Base-by-base conservation (phyloP, 2,888 invertebrate species). In the Diarsia brunnea region DNA sequence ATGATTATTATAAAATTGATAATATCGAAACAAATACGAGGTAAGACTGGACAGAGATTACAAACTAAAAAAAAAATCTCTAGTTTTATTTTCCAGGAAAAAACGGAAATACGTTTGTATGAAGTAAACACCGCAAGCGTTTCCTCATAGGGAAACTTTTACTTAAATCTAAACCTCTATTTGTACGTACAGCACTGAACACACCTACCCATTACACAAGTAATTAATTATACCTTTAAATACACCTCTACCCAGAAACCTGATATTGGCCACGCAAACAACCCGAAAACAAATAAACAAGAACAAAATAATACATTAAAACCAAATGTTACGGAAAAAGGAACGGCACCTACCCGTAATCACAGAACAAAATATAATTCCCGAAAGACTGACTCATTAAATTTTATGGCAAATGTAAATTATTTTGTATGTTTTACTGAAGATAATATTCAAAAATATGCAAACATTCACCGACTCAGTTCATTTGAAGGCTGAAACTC, bases 401-500 rank as follows among this genome's bases (percentile, higher is more conserved):
- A 84, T 79, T 84, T 81, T 79, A 84, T 73, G 47, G 45, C 53
- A 79, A 88, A 85, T 80, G 79, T 77, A 79, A 86, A 85, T 87
- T 79, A 88, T 82, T 80, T 82, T 80, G 80, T 82, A 75, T 84
- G 83, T 79, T 88, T 78, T 77, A 73, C 85, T 79, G 85, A 79
- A 86, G 86, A 87, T 89, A 89, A 90, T 90, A 90, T 88, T 79
- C 81, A 80, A 85, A 53, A 88, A 85, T 89, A 90, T 90, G 89
- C 90, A 88, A 91, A 92, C 90, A 90, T 89, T 88, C 78, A 43
- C 85, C 82, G 84, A 81, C 84, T 89, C 86, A 87, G 91, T 92
- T 92, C 91, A 89, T 92, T 89, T 90, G 86, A 89, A 89, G 88
- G 87, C 86, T 89, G 85, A 89, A 90, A 89, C 89, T 87, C 82